Conservation (phyloP, 2,113 vertebrate species). For the Upupa epops region DNA sequence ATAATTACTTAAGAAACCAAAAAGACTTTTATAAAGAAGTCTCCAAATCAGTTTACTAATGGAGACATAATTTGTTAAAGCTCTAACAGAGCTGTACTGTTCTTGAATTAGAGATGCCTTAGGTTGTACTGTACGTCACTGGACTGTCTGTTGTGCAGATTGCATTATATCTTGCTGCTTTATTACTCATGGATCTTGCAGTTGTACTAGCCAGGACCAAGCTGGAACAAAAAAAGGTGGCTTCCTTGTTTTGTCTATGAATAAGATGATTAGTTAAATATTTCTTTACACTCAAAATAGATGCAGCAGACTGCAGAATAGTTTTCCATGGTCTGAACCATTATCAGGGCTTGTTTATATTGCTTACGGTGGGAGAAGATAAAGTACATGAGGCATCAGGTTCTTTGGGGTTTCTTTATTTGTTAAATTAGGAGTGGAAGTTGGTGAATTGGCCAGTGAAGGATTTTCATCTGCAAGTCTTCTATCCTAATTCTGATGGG, state of each 20-base stretch:
- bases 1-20: background rate
- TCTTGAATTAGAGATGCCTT: background rate
- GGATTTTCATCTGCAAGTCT: background rate
- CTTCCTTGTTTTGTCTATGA: background rate
- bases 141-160: background rate
- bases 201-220: background rate
- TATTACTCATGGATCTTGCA: background rate
- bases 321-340: background rate
- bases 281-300: background rate
- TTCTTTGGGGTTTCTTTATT: background rate
- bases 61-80: conserved; percentile 6
- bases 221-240: background rate
- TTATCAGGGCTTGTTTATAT: background rate
- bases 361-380: background rate
- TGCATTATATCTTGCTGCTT: background rate
- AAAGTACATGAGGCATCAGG: accelerated
- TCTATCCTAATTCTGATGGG: background rate
- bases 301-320: background rate
- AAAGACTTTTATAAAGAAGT: background rate
- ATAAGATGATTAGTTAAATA: background rate
- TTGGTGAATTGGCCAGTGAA: background rate
- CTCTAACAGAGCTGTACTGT: background rate
- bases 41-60: background rate
- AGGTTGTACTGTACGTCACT: background rate
- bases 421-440: background rate